These are phyloP conservation scores for Leptoteleia sp. DNA, from an alignment of 1,140 invertebrate species.

Conservation along the genomic window DNA sequence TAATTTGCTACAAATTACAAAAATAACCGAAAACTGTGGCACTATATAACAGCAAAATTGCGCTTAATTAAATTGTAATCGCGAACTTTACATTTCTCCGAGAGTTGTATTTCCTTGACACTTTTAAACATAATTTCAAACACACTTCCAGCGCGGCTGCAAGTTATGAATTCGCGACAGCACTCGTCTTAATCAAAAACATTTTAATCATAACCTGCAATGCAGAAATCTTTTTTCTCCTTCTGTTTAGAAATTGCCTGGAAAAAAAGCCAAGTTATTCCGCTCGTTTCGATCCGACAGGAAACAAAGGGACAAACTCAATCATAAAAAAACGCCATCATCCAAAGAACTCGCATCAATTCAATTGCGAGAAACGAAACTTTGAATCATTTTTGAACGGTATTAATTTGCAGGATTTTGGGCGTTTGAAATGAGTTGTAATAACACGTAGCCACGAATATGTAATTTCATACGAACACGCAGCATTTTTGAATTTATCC, in stretches of 20 bases:
- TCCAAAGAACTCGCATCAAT: no score
- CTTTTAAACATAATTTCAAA: conserved; percentile 46
- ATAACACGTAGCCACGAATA: no score
- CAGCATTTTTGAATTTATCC: conserved; percentile 40
- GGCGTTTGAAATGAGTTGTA: no score
- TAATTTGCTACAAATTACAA: conserved; percentile 46
- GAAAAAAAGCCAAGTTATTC: not conserved
- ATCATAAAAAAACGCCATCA: conserved; percentile 17
- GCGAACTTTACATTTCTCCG: conserved; percentile 39
- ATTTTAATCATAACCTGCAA: conserved; percentile 45
- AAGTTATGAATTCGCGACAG: conserved; percentile 41
- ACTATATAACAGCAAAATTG: conserved; percentile 5
- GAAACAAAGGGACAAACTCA: conserved; percentile 6
- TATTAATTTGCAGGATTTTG: no score
- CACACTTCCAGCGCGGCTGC: conserved; percentile 15
- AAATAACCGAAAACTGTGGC: conserved; percentile 34
- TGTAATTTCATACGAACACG: no score
- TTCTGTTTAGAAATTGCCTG: conserved; percentile 4
- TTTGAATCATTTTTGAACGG: no score
- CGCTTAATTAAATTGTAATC: conserved; percentile 60
- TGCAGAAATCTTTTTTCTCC: not conserved
- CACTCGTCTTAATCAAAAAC: conserved; percentile 50
- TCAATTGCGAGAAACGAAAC: no score
- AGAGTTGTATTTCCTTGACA: conserved; percentile 35
- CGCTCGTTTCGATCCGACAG: not conserved